phyloP scores from a whole-genome alignment of 2,113 vertebrate genomes.

The Pantherophis guttatus region DNA sequence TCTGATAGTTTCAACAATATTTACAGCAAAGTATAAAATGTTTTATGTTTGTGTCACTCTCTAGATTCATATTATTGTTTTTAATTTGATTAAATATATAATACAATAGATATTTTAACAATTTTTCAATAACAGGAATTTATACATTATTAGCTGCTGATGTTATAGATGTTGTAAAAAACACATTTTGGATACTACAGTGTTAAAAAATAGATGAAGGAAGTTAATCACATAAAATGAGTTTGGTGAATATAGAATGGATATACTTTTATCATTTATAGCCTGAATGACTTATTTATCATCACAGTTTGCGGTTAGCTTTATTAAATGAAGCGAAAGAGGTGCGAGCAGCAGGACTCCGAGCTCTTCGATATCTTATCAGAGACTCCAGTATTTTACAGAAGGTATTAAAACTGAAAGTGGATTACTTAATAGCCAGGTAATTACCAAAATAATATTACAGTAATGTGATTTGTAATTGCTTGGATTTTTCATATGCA shows the following conservation, averaged over 20 bases:
- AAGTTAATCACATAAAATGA: not conserved
- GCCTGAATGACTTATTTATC: not conserved
- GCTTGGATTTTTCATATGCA: not conserved
- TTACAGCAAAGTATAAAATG: not conserved
- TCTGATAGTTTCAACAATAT: not conserved
- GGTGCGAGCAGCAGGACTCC: conserved; percentile 92
- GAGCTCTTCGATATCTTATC: conserved; percentile 95
- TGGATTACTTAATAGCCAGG: conserved; percentile 98
- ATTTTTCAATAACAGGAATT: not conserved
- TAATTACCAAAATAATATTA: conserved; percentile 51
- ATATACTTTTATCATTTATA: not conserved
- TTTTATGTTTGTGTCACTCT: not conserved
- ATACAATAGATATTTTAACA: too few species aligned
- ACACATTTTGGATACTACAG: not conserved
- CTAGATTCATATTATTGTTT: not conserved
- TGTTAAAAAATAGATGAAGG: not conserved
- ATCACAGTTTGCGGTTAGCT: conserved; percentile 85
- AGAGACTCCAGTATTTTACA: conserved; percentile 88
- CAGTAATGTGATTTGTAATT: not conserved
- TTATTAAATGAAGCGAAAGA: conserved; percentile 98
- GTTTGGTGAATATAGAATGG: not conserved
- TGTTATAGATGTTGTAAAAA: not conserved
- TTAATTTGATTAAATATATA: not conserved
- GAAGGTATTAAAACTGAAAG: conserved; percentile 93
- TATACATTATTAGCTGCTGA: not conserved